These are phyloP conservation scores for Ammospiza nelsoni DNA, from an alignment of 2,113 vertebrate genomes.

Conservation along the genomic window DNA sequence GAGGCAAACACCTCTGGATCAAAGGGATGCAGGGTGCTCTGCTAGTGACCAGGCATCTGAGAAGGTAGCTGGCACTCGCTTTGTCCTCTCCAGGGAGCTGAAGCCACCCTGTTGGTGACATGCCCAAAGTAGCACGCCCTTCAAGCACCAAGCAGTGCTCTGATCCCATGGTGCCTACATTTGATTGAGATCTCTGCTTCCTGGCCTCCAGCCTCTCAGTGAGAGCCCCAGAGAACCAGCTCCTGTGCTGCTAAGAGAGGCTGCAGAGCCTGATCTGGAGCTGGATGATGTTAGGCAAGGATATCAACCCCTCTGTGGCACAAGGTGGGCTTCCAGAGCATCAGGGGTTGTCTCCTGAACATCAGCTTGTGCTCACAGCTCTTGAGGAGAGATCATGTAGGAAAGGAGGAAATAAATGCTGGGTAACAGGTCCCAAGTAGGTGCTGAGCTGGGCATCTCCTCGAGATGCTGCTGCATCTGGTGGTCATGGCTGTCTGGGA, in stretches of 20 bases:
- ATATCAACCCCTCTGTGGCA: neutral
- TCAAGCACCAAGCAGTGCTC: neutral
- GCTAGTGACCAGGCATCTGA: neutral
- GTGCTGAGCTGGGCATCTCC: neutral
- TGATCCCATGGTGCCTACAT: fast-evolving
- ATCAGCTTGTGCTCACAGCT: neutral
- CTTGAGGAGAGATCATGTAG: neutral
- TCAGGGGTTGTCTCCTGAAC: neutral
- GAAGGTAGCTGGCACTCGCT: neutral
- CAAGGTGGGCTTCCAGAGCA: fast-evolving
- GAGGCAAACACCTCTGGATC: constrained; percentile 20
- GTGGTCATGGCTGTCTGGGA: neutral
- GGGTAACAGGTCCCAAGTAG: neutral
- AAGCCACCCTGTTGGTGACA: neutral
- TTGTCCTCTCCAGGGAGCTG: neutral
- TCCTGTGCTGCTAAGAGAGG: neutral
- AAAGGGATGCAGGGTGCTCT: constrained; percentile 3
- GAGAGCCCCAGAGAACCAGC: neutral
- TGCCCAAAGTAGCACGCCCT: fast-evolving
- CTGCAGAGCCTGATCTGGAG: neutral
- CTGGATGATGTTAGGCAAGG: neutral
- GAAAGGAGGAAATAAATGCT: neutral
- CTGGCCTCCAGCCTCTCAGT: neutral
- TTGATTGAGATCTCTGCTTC: neutral
- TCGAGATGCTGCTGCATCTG: neutral